Base-by-base conservation (phyloP, 2,797 vertebrate species). In the Diplodus puntazzo region DNA sequence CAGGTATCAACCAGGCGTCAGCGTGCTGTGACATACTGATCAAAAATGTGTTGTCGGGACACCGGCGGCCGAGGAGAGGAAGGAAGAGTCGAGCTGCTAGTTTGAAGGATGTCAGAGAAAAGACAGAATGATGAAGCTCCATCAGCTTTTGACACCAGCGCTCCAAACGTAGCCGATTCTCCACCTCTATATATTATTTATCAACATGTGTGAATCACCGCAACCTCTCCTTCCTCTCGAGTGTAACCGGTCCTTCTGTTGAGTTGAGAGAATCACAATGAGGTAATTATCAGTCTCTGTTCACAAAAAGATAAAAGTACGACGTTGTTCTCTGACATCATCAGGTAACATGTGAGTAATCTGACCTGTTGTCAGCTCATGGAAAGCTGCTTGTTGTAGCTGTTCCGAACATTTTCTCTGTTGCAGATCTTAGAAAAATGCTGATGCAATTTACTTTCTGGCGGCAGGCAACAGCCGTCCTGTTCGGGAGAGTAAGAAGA, bases 41-140 rank as follows among this genome's bases (percentile, higher is more conserved):
- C 46, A 58, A 54, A 69, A 46, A 64, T n/a, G 17, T 7, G 34
- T 43, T 61, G 55, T 52, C 65, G 25, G 53, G 21, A 64, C 61
- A 8, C 17, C 1, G 0, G 16, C 8, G 10, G 25, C 39, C 8
- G 43, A 10, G 60, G 57, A 66, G 4, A 25, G 46, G 27, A 20
- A 8, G 30, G 65, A 62, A 11, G 3, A 10, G 49, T 18, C 11
- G 17, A 21, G 45, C 0, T 17, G 46, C 52, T 42, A 48, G 60
- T 39, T 65, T 64, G 30, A 61, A 55, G 21, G 25, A 54, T 54
- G 78, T 7, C 68, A 70, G 60, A 64, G 42, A 72, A 55, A 42
- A 80, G 1, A n/a, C 20, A 25, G 0, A 13, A 1, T 50, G 61
- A 71, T 27, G 54, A 63, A 70, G 0, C 57, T 11, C 0, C 34